These are phyloP conservation scores for Machaerirhynchus nigripectus DNA, from an alignment of 2,113 vertebrate genomes.

Conservation along the genomic window DNA sequence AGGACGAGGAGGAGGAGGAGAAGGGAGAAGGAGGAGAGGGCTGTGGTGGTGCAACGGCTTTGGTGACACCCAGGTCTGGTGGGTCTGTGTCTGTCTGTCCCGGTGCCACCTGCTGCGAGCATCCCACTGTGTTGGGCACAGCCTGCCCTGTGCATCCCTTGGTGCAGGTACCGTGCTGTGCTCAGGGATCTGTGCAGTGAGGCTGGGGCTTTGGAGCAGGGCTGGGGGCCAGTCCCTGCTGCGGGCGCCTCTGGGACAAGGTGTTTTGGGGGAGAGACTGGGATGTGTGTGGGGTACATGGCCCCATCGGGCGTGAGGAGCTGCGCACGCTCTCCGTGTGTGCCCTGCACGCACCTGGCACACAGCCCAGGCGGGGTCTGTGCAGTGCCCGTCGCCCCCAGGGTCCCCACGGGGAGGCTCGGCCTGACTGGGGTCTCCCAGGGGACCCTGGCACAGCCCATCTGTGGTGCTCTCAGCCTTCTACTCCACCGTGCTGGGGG, in stretches of 20 bases:
- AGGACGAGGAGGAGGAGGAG: background rate
- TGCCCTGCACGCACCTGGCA: fast-evolving
- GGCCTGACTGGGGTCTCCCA: background rate
- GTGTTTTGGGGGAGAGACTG: fast-evolving
- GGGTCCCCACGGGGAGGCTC: fast-evolving
- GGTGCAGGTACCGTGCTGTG: fast-evolving
- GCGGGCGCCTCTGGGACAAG: fast-evolving
- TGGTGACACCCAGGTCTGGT: background rate
- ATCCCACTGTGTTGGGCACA: fast-evolving
- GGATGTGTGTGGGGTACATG: fast-evolving
- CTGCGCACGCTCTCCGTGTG: fast-evolving
- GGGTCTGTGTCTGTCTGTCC: background rate
- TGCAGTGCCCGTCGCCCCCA: fast-evolving
- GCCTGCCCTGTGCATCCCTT: background rate
- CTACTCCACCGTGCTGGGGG: fast-evolving
- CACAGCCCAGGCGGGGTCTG: fast-evolving
- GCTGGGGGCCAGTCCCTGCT: background rate
- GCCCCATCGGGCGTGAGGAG: fast-evolving
- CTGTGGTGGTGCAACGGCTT: background rate
- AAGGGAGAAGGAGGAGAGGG: background rate
- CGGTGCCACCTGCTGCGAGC: fast-evolving
- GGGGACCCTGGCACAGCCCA: background rate
- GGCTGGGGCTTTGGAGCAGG: background rate
- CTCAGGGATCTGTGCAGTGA: too few species aligned
- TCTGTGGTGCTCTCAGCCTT: background rate